Conservation (phyloP, 2,113 vertebrate genomes). For the Cervus canadensis region DNA sequence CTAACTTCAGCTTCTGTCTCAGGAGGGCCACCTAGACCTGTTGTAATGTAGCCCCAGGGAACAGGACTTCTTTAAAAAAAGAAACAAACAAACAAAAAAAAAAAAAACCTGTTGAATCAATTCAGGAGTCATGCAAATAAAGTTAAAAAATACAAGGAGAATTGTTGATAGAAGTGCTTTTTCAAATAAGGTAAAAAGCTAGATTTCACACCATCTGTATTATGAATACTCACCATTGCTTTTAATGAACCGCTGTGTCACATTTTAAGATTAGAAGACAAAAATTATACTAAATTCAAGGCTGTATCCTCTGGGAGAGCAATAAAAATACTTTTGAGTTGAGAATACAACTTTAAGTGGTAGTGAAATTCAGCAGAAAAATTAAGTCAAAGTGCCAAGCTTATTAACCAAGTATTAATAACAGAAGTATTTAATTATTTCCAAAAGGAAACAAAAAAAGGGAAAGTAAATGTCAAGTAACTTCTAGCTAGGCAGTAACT, state of each 20-base stretch:
- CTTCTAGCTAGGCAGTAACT: background rate
- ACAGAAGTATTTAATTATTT: background rate
- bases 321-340: background rate
- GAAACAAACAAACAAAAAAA: background rate
- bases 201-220: background rate
- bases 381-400: background rate
- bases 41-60: background rate
- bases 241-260: background rate
- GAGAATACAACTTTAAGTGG: background rate
- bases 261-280: background rate
- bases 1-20: background rate
- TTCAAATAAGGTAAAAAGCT: background rate
- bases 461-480: background rate
- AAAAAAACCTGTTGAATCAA: background rate
- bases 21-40: background rate
- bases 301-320: background rate
- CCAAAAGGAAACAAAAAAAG: background rate
- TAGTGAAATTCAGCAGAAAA: background rate
- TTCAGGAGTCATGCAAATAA: background rate
- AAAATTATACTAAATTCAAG: background rate
- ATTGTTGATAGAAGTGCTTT: background rate
- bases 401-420: background rate
- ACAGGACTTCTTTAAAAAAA: background rate
- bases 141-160: background rate
- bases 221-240: background rate